phyloP scores from a whole-genome alignment of 1,140 invertebrate genomes.

The Trichoplusia ni region DNA sequence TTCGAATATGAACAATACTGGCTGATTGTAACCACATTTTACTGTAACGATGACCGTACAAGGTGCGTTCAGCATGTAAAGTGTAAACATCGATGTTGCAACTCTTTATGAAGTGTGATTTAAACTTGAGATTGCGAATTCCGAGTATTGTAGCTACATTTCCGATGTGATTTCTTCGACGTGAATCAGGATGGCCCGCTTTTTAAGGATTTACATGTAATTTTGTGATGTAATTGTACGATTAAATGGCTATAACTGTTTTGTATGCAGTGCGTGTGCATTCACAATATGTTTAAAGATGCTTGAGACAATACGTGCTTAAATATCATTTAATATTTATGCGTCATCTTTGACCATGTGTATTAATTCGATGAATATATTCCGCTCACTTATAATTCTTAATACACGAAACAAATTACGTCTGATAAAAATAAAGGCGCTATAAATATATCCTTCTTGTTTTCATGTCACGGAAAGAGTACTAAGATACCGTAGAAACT shows the following conservation, averaged over 20 bases:
- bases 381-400: too few relatives aligned
- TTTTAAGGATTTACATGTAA: conserved; percentile 37
- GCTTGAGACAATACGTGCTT: too few relatives aligned
- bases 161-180: conserved; percentile 27
- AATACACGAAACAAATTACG: too few relatives aligned
- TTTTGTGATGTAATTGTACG: conserved; percentile 37
- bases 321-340: too few relatives aligned
- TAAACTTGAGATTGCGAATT: conserved; percentile 40
- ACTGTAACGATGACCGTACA: background rate
- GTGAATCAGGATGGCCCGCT: conserved; percentile 45
- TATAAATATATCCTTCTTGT: too few relatives aligned
- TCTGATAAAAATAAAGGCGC: too few relatives aligned
- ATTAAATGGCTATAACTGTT: conserved; percentile 24
- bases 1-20: background rate
- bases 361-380: too few relatives aligned
- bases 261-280: background rate
- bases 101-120: conserved; percentile 38
- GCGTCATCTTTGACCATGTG: too few relatives aligned
- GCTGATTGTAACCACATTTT: conserved; percentile 7
- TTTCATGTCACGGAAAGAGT: too few relatives aligned
- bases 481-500: too few relatives aligned
- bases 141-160: conserved; percentile 34
- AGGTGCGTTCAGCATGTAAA: background rate
- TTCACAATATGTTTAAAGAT: background rate
- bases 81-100: background rate